Base-by-base conservation (phyloP, 2,797 vertebrate genomes). In the Sebastes minor region DNA sequence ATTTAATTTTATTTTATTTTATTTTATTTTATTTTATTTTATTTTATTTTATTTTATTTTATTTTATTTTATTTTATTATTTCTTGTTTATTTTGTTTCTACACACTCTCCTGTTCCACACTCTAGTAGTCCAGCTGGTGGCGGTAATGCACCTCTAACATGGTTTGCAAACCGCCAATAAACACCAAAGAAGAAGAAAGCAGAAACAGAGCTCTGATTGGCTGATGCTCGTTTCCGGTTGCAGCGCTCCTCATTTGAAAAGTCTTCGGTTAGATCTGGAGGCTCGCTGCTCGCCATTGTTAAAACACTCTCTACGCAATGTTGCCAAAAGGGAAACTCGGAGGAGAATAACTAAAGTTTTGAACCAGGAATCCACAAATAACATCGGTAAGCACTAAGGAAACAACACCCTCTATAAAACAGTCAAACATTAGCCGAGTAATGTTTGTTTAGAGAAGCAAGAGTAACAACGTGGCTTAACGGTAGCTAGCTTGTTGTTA, bases 231-330 rank as follows among this genome's bases (percentile, higher is more conserved):
- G 8, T 55, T 94, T 95, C 92, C 93, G 86, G 87, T 81, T 13
- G 7, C 22, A 60, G 59, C 2, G 85, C 76, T 77, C 74, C 16
- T 16, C 5, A 22, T 94, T 95, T 94, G 71, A 93, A 94, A 91
- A 89, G 23, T 71, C 2, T 89, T 89, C 82, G 11, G 85, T 89
- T 89, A 25, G 62, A 2, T 0, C 0, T 23, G 9, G n/a, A 6
- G 9, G 4, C 2, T 8, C 5, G 0, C 1, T 35, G 33, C 4
- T 6, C 83, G 88, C 78, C 84, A 86, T 93, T 88, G 81, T 86
- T 88, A 81, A 88, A 88, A 73, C 5, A 46, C 66, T 8, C 6
- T 0, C 2, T 46, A 18, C 0, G 65, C 5, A 20, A 89, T 87
- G 81, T 83, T 56, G 38, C 8, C 20, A 6, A 65, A 70, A 42